Evolutionary conservation across 2,113 vertebrate genomes (phyloP).

Genomic region (Euleptes europaea): DNA sequence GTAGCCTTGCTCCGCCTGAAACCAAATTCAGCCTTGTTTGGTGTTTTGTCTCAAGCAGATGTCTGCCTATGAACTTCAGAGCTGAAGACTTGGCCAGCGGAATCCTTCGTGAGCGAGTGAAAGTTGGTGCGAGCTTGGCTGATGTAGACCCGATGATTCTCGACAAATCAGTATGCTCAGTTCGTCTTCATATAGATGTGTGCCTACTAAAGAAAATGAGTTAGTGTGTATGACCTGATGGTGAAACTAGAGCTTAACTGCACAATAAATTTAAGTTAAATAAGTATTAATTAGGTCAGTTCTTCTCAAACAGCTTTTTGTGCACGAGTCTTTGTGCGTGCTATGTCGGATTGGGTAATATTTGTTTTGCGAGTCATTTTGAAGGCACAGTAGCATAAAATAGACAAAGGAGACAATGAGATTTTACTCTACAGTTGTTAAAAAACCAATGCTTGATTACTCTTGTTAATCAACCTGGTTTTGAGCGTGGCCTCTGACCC

Average conservation of each 20-base stretch:
- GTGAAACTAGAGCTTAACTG: background rate
- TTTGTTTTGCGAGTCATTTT: background rate
- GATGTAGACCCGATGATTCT: conserved; percentile 98
- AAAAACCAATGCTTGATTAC: background rate
- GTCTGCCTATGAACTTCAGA: conserved; percentile 94
- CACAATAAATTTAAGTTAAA: background rate
- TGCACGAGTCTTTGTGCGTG: background rate
- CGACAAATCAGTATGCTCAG: conserved; percentile 87
- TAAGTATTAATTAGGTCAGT: background rate
- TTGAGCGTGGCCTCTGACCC: conserved; percentile 2
- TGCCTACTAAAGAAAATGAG: background rate
- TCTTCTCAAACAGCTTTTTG: background rate
- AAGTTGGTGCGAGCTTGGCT: conserved; percentile 95
- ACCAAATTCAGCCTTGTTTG: background rate
- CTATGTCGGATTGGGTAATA: background rate
- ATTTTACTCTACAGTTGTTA: background rate
- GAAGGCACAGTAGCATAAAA: background rate
- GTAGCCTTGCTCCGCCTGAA: background rate
- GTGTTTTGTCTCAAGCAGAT: conserved; percentile 74
- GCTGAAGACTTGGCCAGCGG: conserved; percentile 93
- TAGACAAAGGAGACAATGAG: background rate
- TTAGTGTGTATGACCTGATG: background rate
- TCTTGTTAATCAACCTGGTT: background rate
- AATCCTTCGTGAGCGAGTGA: conserved; percentile 91
- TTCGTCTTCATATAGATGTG: background rate